These are phyloP conservation scores for Leptogaster cylindrica DNA, from an alignment of 2,888 invertebrate genomes.

Conservation along the genomic window DNA sequence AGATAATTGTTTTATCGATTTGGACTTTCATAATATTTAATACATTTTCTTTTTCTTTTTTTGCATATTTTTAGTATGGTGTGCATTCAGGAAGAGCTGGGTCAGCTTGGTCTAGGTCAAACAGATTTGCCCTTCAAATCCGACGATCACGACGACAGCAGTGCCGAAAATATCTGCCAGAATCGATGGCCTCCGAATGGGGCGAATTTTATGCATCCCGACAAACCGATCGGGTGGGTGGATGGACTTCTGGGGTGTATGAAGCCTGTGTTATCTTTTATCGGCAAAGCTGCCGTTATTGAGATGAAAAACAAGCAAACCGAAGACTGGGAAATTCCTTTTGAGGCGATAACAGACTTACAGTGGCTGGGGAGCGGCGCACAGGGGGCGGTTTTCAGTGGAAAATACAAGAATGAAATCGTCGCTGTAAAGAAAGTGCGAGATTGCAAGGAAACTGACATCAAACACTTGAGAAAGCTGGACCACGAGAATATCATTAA, in stretches of 20 bases:
- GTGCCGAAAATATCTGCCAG: conserved; percentile 61
- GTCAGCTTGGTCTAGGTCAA: conserved; percentile 62
- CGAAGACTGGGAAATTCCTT: conserved; percentile 95
- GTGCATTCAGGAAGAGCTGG: conserved; percentile 70
- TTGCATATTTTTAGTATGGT: conserved; percentile 65
- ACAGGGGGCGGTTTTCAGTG: conserved; percentile 94
- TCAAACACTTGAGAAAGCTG: conserved; percentile 87
- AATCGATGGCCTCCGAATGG: conserved; percentile 64
- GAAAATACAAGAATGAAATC: conserved; percentile 78
- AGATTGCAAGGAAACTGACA: conserved; percentile 90
- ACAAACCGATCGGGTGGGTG: conserved; percentile 73
- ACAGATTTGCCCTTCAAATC: conserved; percentile 58
- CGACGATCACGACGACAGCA: conserved; percentile 57
- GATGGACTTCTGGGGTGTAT: conserved; percentile 88
- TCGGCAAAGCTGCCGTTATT: conserved; percentile 76
- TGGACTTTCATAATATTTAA: conserved; percentile 34
- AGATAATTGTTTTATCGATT: not conserved
- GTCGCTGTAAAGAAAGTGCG: conserved; percentile 97
- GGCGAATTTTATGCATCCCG: conserved; percentile 58
- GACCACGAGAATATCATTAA: conserved; percentile 95
- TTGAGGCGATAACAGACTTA: conserved; percentile 85
- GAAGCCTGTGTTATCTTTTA: conserved; percentile 84
- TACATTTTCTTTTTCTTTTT: conserved; percentile 41
- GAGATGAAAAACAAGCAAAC: conserved; percentile 68
- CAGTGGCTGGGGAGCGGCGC: conserved; percentile 94